A percentile compares a stretch with the other conserved stretches of the same genome.
phyloP scores from a whole-genome alignment of 2,797 vertebrate species.

The Botia kubotai region DNA sequence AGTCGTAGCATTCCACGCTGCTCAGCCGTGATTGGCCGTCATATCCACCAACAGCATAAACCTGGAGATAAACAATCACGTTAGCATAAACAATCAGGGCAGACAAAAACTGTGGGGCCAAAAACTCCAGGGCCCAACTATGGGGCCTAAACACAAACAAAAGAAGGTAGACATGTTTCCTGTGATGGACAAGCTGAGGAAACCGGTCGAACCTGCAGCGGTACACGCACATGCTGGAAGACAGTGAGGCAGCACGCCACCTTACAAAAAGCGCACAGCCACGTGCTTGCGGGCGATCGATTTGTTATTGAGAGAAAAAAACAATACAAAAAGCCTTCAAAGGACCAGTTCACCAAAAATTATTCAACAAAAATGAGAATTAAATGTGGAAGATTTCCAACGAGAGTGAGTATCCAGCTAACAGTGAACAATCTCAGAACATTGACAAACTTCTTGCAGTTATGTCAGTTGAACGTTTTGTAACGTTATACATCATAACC shows the following conservation, averaged over 20 bases:
- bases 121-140: not conserved
- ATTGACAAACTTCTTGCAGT: too few species aligned
- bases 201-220: conserved; percentile 36
- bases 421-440: too few species aligned
- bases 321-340: not conserved
- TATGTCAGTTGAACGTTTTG: too few species aligned
- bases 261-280: not conserved
- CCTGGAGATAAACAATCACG: conserved; percentile 72
- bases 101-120: not conserved
- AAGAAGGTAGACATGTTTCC: conserved; percentile 46
- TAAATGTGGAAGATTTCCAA: too few species aligned
- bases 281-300: conserved; percentile 7
- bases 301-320: conserved; percentile 14
- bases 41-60: conserved; percentile 96
- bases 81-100: not conserved
- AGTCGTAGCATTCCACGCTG: conserved; percentile 97
- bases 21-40: conserved; percentile 94
- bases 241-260: not conserved
- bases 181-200: conserved; percentile 17
- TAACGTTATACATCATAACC: too few species aligned
- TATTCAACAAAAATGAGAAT: too few species aligned
- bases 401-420: too few species aligned
- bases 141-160: not conserved
- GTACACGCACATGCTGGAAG: conserved; percentile 18
- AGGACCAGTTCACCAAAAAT: too few species aligned